Percentiles rank a stretch among this genome's conserved stretches.
These are phyloP conservation scores for Eriocheir sinensis DNA, from an alignment of 1,140 invertebrate species.

Conservation along the genomic window DNA sequence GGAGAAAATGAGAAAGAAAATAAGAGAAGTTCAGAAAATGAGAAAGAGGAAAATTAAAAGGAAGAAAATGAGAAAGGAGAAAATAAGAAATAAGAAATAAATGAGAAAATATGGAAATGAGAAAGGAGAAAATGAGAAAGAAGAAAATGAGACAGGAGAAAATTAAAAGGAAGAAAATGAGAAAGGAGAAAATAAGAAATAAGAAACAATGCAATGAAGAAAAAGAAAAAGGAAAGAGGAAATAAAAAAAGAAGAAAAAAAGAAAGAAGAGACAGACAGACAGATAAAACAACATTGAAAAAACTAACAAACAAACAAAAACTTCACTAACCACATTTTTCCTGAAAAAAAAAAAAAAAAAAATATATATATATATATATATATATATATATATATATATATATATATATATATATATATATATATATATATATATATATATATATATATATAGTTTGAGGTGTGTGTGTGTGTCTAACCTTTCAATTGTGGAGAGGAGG, in stretches of 20 bases:
- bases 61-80: too few species aligned
- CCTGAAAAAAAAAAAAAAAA: not conserved
- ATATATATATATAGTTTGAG: not conserved
- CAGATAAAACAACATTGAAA: not conserved
- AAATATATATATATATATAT: slow-evolving; percentile 7
- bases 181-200: not conserved
- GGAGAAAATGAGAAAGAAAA: too few species aligned
- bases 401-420: slow-evolving; percentile 28
- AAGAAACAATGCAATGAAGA: not conserved
- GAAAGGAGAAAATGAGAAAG: too few species aligned
- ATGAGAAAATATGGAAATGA: too few species aligned
- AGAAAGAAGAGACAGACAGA: not conserved
- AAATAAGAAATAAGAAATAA: too few species aligned
- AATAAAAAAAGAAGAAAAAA: slow-evolving; percentile 18
- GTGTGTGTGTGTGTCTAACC: slow-evolving; percentile 82
- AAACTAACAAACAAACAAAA: not conserved
- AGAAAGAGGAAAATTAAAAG: too few species aligned
- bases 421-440: not conserved
- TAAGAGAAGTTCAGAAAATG: too few species aligned
- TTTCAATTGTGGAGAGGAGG: slow-evolving; percentile 92
- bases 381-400: slow-evolving; percentile 28
- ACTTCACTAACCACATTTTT: not conserved
- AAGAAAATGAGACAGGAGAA: too few species aligned
- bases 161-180: too few species aligned
- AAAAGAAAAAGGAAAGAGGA: too few species aligned